Base-by-base conservation (phyloP, 2,797 vertebrate genomes). In the Xenentodon cancila region DNA sequence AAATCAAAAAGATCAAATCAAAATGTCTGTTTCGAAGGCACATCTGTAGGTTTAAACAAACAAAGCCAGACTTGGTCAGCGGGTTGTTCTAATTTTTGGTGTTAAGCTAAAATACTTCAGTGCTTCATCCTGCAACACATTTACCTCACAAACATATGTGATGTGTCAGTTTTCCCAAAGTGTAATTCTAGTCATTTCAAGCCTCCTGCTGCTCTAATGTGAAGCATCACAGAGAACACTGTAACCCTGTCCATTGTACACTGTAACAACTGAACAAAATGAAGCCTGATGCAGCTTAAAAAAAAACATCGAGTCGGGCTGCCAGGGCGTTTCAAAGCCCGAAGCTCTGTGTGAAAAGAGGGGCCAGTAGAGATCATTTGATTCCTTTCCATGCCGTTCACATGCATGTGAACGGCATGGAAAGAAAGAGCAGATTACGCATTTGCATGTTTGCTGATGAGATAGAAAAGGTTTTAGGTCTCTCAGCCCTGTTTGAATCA, bases 371-470 rank as follows among this genome's bases (percentile, higher is more conserved):
- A 78, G 86, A 84, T 81, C 79, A 89, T 91, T 90, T 89, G 89
- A 40, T 40, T 40, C 37, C 37, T 15, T 40, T 15, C 37, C 37
- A 40, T 16, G 37, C 37, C 13, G 13, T 4, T 16, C 15, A 16
- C 84, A 90, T 91, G 86, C 85, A 85, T 88, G 73, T 84, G 90
- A 92, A 93, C 84, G 72, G 81, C 68, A 53, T 47, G 21, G 59
- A 81, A 71, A 89, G 84, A 92, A 91, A 88, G 79, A 87, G 58
- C 85, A 92, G 93, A 93, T 93, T 92, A 93, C 91, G 87, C 90
- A 88, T 90, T 81, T 90, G 87, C 89, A 80, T 93, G 91, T 94
- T 94, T 93, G 92, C 90, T 71, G 85, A 91, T 91, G 84, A 90
- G 91, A 93, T 93, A 78, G 89, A 84, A 68, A 8, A 30, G 84